Evolutionary conservation across 2,888 invertebrate species (phyloP).

Genomic region (Morinoia aosen): DNA sequence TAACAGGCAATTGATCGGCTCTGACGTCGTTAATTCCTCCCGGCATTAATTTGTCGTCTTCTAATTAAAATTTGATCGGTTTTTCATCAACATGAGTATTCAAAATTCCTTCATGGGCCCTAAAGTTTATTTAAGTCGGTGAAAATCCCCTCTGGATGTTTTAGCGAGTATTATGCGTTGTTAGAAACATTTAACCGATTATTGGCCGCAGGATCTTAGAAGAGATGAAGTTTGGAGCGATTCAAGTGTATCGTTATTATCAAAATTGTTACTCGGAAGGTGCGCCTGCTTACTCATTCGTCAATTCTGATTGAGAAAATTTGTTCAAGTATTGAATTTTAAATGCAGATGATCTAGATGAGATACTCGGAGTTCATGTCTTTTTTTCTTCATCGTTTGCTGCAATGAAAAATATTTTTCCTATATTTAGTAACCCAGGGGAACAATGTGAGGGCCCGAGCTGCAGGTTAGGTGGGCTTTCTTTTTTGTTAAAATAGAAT

Average conservation of each 20-base stretch:
- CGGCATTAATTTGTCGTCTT: not conserved
- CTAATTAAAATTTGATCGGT: not conserved
- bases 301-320: too few species aligned
- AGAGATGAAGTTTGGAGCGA: not conserved
- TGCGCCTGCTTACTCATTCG: not conserved
- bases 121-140: not conserved
- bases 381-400: too few species aligned
- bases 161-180: not conserved
- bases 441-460: too few species aligned
- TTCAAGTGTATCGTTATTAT: not conserved
- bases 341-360: too few species aligned
- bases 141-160: not conserved
- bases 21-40: not conserved
- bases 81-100: not conserved
- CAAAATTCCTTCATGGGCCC: not conserved
- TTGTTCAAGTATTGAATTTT: too few species aligned
- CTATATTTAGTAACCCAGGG: too few species aligned
- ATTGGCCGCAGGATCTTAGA: not conserved
- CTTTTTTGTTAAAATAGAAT: too few species aligned
- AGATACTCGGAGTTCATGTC: too few species aligned
- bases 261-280: not conserved
- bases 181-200: not conserved
- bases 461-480: too few species aligned
- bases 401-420: too few species aligned
- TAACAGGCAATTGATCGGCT: not conserved